A percentile compares a stretch with the other conserved stretches of the same genome.
Evolutionary conservation across 2,797 vertebrate species (phyloP).

Genomic region (Graptemys geographica): DNA sequence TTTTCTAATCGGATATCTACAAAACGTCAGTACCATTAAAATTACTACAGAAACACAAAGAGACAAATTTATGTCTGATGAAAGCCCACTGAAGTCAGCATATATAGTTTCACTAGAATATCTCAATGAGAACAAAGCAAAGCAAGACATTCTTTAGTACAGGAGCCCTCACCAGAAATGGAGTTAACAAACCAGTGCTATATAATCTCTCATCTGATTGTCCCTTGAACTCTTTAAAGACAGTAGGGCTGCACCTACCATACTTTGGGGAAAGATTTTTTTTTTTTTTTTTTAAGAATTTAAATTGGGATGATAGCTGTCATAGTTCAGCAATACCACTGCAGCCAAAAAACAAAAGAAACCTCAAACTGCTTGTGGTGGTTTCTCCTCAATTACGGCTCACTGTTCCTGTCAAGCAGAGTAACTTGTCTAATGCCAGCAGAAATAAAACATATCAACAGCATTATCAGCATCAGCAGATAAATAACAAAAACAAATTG

Average conservation of each 20-base stretch:
- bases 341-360: constrained; percentile 22
- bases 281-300: constrained; percentile 32
- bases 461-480: neutral
- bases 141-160: constrained; percentile 33
- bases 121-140: constrained; percentile 53
- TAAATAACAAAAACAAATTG: neutral
- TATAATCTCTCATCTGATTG: constrained; percentile 26
- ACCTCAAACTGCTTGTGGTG: neutral
- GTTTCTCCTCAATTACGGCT: neutral
- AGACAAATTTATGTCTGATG: constrained; percentile 20
- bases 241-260: neutral
- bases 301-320: neutral
- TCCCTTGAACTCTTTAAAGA: constrained; percentile 53
- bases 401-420: constrained; percentile 15
- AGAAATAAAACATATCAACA: neutral
- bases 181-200: constrained; percentile 47
- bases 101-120: constrained; percentile 12
- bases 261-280: neutral
- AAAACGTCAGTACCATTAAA: neutral
- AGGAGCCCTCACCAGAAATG: constrained; percentile 24
- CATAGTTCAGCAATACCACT: constrained; percentile 12
- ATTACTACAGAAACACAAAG: neutral
- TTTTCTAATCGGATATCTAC: constrained; percentile 7
- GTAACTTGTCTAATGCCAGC: neutral
- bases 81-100: constrained; percentile 47